Conservation (phyloP, 2,797 vertebrate genomes). For the Spheniscus humboldti region DNA sequence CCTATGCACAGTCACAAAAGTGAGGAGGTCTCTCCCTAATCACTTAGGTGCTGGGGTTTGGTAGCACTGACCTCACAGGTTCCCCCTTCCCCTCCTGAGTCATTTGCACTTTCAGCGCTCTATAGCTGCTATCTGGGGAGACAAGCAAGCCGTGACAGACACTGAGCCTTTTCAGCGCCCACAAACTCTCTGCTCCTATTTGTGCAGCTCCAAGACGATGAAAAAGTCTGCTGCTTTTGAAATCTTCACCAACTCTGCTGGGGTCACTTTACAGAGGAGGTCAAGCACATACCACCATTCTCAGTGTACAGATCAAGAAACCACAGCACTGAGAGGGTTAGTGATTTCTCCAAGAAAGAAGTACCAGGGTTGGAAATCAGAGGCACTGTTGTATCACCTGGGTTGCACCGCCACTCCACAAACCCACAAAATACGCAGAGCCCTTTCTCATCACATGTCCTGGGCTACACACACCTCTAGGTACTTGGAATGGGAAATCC, state of each 20-base stretch:
- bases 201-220: not conserved
- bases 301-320: not conserved
- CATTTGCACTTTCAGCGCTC: not conserved
- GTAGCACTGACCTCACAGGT: not conserved
- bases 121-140: conserved; percentile 20
- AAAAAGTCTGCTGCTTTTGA: not conserved
- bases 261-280: not conserved
- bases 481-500: not conserved
- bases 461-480: not conserved
- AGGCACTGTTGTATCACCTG: not conserved
- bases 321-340: not conserved
- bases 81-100: conserved; percentile 11
- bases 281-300: not conserved
- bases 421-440: not conserved
- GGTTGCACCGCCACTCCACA: not conserved
- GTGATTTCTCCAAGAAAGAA: not conserved
- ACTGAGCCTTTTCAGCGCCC: conserved; percentile 14
- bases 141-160: conserved; percentile 4
- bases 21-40: not conserved
- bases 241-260: not conserved
- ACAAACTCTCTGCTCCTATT: conserved; percentile 29
- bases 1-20: not conserved
- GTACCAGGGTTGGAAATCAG: not conserved
- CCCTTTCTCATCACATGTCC: not conserved
- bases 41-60: not conserved